phyloP scores from a whole-genome alignment of 2,888 invertebrate genomes.

The Cephus sareptanus region DNA sequence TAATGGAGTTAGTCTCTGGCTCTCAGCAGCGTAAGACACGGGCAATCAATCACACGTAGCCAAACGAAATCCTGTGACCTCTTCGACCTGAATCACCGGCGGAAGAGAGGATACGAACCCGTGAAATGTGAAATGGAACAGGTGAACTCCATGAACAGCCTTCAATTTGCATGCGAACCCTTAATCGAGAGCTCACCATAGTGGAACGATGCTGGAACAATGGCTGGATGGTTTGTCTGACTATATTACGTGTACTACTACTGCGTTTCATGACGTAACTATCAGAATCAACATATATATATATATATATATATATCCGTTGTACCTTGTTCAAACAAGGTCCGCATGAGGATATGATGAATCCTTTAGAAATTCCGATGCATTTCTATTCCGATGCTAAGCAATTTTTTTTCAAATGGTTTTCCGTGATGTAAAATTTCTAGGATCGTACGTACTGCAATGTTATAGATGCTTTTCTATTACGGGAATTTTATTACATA shows the following conservation, averaged over 20 bases:
- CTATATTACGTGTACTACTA: not conserved
- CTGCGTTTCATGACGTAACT: not conserved
- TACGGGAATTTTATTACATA: not conserved
- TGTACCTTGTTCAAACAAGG: not conserved
- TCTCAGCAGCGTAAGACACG: conserved; percentile 32
- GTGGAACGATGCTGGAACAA: not conserved
- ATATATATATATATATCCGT: not conserved
- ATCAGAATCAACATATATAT: no score
- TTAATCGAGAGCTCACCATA: not conserved
- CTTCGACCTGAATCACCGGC: not conserved
- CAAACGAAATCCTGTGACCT: conserved; percentile 35
- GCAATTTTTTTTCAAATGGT: no score
- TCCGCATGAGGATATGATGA: not conserved
- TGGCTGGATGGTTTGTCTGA: not conserved
- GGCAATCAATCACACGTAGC: conserved; percentile 53
- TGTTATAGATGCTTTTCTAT: not conserved
- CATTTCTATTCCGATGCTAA: no score
- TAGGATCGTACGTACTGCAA: no score
- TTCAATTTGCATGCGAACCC: not conserved
- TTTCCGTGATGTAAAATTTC: no score
- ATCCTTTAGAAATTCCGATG: no score
- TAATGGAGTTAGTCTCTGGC: conserved; percentile 51
- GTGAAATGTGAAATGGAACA: not conserved
- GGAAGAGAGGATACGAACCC: not conserved
- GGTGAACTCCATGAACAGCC: not conserved